phyloP scores from a whole-genome alignment of 2,113 vertebrate species.

The Apaloderma vittatum region DNA sequence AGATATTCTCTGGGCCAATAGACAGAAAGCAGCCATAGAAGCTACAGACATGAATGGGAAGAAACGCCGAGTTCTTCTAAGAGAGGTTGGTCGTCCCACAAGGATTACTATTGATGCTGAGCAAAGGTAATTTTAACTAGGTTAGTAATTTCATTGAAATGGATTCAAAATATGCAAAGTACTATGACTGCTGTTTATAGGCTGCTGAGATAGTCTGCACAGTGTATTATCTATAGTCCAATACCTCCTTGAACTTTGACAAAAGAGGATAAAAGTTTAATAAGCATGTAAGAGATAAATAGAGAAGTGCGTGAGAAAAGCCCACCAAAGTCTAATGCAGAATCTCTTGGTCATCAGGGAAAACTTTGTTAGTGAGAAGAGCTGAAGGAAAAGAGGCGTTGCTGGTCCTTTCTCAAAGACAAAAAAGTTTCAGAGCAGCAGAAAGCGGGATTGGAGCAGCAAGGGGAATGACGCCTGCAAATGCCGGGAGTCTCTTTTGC shows the following conservation, averaged over 20 bases:
- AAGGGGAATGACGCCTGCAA: not conserved
- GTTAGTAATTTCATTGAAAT: not conserved
- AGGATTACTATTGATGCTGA: conserved; percentile 85
- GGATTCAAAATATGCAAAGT: not conserved
- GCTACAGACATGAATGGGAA: conserved; percentile 84
- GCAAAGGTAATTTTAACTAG: conserved; percentile 83
- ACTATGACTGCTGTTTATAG: not conserved
- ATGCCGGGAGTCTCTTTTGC: not conserved
- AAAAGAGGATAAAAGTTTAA: not conserved
- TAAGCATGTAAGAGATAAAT: not conserved
- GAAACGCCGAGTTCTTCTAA: conserved; percentile 81
- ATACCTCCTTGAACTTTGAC: not conserved
- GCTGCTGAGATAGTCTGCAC: not conserved
- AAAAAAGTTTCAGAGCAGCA: not conserved
- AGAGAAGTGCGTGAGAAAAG: not conserved
- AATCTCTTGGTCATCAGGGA: not conserved
- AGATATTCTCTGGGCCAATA: conserved; percentile 86
- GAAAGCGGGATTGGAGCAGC: not conserved
- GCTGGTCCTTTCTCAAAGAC: not conserved
- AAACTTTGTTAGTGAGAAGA: not conserved
- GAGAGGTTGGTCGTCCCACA: conserved; percentile 80
- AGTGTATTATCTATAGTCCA: not conserved
- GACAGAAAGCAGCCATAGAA: conserved; percentile 86
- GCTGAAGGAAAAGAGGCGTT: not conserved
- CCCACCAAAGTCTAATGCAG: not conserved